Base-by-base conservation (phyloP, 2,888 invertebrate species). In the Pheosia tremula region DNA sequence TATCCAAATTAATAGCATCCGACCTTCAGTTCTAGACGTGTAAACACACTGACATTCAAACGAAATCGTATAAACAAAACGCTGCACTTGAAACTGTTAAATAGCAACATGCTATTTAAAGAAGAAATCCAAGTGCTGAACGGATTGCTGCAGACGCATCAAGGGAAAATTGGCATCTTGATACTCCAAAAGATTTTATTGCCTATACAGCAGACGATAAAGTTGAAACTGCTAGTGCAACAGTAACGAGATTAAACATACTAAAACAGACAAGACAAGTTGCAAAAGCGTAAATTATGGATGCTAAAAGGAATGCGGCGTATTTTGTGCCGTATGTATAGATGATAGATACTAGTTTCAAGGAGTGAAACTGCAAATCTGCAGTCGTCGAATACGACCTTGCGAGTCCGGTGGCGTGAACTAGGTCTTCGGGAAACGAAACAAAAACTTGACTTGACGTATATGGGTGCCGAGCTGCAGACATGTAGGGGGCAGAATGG, bases 391-490 rank as follows among this genome's bases (percentile, higher is more conserved):
- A 69, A 74, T 69, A 70, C 81, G 89, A 87, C 91, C 91, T 93
- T 93, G 91, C 77, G 71, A 74, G 82, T 81, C 86, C 82, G 75
- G 76, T 79, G 77, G 74, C 78, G 71, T 75, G 65, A 89, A 85
- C 86, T 90, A 82, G 90, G 90, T 83, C 90, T 84, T 81, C 86
- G 90, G 89, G 86, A 89, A 89, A 84, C 75, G 81, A 76, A 60
- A 85, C 81, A 93, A 93, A 93, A 93, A 93, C 83, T 80, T 66
- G 87, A 77, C 81, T 80, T 70, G 78, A 83, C 90, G 69, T 89
- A 89, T 87, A 92, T 82, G 90, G 91, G 74, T 79, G 75, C 67
- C 71, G 69, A 71, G 74, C 59, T 72, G 53, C 56, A 45, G 74
- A 79, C 81, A 67, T 77, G 81, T 79, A 82, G 80, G 85, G 84